Evolutionary conservation across 2,888 invertebrate genomes (phyloP), one percentile per base, ranked within the genome.

Genomic region (Baronia brevicornis): DNA sequence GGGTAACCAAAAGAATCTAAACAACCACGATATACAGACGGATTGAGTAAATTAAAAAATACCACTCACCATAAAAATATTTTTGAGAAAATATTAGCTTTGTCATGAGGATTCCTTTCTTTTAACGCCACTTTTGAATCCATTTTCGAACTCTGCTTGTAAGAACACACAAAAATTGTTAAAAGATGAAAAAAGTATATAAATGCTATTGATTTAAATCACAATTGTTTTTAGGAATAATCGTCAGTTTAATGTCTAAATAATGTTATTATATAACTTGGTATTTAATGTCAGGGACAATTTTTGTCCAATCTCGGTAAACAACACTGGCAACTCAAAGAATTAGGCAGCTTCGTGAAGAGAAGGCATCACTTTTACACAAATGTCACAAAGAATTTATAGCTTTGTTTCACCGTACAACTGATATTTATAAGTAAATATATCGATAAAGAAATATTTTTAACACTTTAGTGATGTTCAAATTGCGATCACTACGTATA

Each of bases 1-100:
- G n/a, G n/a, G n/a, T n/a, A n/a, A n/a, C n/a, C n/a, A n/a, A n/a
- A n/a, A n/a, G n/a, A n/a, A n/a, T n/a, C n/a, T n/a, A n/a, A n/a
- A n/a, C n/a, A n/a, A n/a, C n/a, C n/a, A n/a, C n/a, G n/a, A n/a
- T n/a, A n/a, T n/a, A n/a, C n/a, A n/a, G n/a, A n/a, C n/a, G n/a
- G n/a, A n/a, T n/a, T n/a, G n/a, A n/a, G n/a, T n/a, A n/a, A 4
- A 18, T 17, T 33, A 13, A 15, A 22, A 8, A 18, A n/a, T 21
- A 22, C 27, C 49, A 87, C 90, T 89, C 65, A 90, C 90, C 86
- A 87, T 55, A 89, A 86, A 52, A 89, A 72, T 43, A 88, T 61
- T 68, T 84, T 88, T 5, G 89, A 88, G 10, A 89, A 36, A 24
- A 85, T 53, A 62, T 88, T 90, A 0, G 89, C 87, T 30, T 68